phyloP scores from a whole-genome alignment of 2,797 vertebrate genomes.

The Telmatherina bonti region DNA sequence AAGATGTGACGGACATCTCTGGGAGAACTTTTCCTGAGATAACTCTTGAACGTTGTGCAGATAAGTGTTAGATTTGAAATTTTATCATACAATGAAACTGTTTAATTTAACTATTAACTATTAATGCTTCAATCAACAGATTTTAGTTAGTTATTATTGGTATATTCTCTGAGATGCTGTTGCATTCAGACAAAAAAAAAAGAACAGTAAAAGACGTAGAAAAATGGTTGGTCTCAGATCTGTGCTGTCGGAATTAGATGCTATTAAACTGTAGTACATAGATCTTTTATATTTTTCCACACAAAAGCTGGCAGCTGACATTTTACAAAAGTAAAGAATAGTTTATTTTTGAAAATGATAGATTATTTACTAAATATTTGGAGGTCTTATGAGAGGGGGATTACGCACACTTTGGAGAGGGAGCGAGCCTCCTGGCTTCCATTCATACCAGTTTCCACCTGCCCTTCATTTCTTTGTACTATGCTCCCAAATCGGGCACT shows the following conservation, averaged over 20 bases:
- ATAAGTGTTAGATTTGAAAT: slow-evolving; percentile 11
- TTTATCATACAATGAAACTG: too few species aligned
- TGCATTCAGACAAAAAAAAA: not conserved
- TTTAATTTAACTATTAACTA: too few species aligned
- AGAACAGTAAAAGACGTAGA: not conserved
- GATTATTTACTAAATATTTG: not conserved
- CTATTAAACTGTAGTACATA: not conserved
- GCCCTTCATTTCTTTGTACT: not conserved
- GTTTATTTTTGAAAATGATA: not conserved
- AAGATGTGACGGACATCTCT: slow-evolving; percentile 41
- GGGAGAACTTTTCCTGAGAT: slow-evolving; percentile 31
- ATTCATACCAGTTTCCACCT: not conserved
- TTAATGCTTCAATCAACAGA: too few species aligned
- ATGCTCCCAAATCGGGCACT: too few species aligned
- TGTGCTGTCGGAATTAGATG: not conserved
- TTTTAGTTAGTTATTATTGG: not conserved
- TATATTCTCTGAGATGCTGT: not conserved
- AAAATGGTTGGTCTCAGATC: not conserved
- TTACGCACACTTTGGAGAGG: not conserved
- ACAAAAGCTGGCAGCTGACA: not conserved
- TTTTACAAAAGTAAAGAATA: not conserved
- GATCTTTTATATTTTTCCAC: not conserved
- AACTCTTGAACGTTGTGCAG: slow-evolving; percentile 24
- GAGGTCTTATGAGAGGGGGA: not conserved
- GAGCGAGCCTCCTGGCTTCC: not conserved